Evolutionary conservation across 2,113 vertebrate species (phyloP).

Genomic region (Aptenodytes forsteri): DNA sequence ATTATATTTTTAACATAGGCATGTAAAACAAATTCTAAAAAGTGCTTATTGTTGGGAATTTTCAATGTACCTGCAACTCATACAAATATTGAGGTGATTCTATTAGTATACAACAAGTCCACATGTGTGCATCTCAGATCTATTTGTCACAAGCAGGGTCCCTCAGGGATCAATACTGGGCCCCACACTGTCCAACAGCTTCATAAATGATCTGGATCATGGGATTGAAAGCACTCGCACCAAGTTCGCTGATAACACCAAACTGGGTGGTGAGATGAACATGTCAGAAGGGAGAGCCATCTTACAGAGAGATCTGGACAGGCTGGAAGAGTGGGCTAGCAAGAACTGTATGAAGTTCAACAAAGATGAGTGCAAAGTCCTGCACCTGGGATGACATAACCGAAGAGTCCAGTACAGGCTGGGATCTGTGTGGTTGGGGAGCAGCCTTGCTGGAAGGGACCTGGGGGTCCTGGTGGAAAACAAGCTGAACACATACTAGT

Average conservation of each 20-base stretch:
- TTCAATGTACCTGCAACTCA: background rate
- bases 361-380: background rate
- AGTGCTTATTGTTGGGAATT: background rate
- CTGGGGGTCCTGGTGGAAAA: background rate
- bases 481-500: accelerated
- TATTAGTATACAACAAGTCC: accelerated
- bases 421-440: no score
- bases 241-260: background rate
- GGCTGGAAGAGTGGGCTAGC: background rate
- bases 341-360: background rate
- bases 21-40: background rate
- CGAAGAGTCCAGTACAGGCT: background rate
- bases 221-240: background rate
- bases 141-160: background rate
- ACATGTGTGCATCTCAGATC: background rate
- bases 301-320: background rate
- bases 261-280: background rate
- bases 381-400: no score
- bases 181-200: no score
- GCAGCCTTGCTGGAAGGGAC: background rate
- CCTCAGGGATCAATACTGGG: background rate
- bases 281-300: background rate
- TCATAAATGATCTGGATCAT: background rate
- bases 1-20: accelerated
- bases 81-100: background rate